Evolutionary conservation across 2,797 vertebrate genomes (phyloP).

Genomic region (Rhinophrynus dorsalis): DNA sequence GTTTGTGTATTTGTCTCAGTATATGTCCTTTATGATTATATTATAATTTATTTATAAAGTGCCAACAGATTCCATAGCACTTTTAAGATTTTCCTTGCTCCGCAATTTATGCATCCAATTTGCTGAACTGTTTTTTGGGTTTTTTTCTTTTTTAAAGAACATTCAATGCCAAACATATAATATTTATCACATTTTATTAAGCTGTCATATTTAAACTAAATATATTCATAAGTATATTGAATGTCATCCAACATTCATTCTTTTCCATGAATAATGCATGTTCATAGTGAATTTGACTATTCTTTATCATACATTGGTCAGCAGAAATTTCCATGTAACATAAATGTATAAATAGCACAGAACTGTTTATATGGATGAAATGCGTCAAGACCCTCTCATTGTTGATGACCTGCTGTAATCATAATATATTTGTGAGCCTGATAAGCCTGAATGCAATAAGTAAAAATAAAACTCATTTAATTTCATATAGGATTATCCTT

Average conservation of each 20-base stretch:
- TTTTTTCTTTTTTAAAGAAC: neutral
- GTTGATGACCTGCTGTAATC: neutral
- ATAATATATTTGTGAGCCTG: no score
- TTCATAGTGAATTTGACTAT: neutral
- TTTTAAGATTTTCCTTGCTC: no score
- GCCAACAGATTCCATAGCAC: no score
- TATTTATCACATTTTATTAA: neutral
- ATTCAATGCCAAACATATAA: neutral
- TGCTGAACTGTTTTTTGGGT: no score
- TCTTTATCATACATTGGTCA: neutral
- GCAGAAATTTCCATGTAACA: neutral
- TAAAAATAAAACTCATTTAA: no score
- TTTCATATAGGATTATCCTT: no score
- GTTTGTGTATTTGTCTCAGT: no score
- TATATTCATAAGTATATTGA: conserved; percentile 3
- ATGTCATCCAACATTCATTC: neutral
- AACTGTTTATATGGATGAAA: neutral
- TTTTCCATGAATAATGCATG: conserved; percentile 6
- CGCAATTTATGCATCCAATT: no score
- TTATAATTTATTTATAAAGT: no score
- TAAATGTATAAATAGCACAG: neutral
- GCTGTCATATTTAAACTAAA: neutral
- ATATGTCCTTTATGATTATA: no score
- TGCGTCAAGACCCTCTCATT: neutral
- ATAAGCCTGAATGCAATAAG: no score